Evolutionary conservation across 2,888 invertebrate species (phyloP).

Genomic region (Xanthostigma xanthostigma): DNA sequence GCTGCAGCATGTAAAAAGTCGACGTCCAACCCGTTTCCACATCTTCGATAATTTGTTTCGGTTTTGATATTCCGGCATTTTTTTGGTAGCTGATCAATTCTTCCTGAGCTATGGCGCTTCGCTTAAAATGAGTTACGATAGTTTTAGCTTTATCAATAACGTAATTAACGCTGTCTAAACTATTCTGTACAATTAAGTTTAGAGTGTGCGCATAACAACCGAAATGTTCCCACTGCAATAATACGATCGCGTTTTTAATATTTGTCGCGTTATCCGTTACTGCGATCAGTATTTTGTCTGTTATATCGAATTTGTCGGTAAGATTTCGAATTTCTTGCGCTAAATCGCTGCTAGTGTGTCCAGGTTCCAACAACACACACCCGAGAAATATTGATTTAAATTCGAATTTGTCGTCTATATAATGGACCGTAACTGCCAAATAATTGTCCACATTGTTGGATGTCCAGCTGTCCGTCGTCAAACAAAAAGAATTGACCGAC

Average conservation of each 20-base stretch:
- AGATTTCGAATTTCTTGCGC: constrained; percentile 13
- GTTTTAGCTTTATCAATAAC: constrained; percentile 10
- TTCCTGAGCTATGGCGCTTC: constrained; percentile 13
- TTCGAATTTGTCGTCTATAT: constrained; percentile 14
- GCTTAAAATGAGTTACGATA: constrained; percentile 15
- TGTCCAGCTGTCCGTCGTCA: constrained; percentile 21
- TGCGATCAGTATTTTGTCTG: constrained; percentile 16
- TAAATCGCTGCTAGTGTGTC: constrained; percentile 17
- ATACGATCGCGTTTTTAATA: constrained; percentile 10
- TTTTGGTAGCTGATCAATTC: constrained; percentile 20
- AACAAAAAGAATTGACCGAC: constrained; percentile 10
- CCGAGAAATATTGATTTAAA: constrained; percentile 15
- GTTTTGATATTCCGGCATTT: not conserved
- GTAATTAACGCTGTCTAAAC: no score
- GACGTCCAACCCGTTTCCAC: constrained; percentile 10
- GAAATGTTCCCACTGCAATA: constrained; percentile 12
- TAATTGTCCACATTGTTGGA: constrained; percentile 17
- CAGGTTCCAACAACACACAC: constrained; percentile 11
- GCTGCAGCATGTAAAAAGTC: constrained; percentile 9
- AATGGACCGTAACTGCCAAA: constrained; percentile 17
- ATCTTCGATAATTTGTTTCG: constrained; percentile 7
- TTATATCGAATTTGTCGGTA: constrained; percentile 15
- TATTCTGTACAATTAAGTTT: constrained; percentile 8
- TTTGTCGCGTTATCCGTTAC: constrained; percentile 13
- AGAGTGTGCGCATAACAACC: constrained; percentile 12